Evolutionary conservation across 1,140 invertebrate genomes (phyloP).

Genomic region (Drosophila ogumai): DNA sequence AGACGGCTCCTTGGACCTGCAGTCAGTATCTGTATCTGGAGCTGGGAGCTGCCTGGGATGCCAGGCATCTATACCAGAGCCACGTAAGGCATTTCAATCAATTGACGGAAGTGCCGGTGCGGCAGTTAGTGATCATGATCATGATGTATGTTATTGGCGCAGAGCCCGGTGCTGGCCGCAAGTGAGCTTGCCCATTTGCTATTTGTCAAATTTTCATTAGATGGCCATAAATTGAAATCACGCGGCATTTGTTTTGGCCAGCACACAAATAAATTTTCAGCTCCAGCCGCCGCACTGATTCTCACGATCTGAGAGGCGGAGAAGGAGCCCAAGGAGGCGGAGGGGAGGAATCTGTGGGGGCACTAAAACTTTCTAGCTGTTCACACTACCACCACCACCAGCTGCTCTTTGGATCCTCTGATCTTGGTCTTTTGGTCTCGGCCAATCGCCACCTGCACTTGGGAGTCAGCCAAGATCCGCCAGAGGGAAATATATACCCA

Average conservation of each 20-base stretch:
- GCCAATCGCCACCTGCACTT: constrained; percentile 75
- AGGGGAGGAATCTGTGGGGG: constrained; percentile 4
- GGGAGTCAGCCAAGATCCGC: constrained; percentile 46
- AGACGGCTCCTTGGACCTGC: constrained; percentile 20
- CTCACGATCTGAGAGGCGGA: constrained; percentile 57
- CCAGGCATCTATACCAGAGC: constrained; percentile 13
- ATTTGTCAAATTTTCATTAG: constrained; percentile 82
- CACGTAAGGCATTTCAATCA: constrained; percentile 36
- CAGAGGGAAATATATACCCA: constrained; percentile 11
- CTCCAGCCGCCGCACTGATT: constrained; percentile 65
- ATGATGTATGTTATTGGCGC: constrained; percentile 68
- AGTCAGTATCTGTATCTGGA: constrained; percentile 10
- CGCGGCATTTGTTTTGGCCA: constrained; percentile 68
- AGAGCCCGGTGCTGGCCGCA: constrained; percentile 4
- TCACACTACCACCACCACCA: constrained; percentile 78
- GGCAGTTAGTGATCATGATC: constrained; percentile 25
- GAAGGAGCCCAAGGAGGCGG: neutral
- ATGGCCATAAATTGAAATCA: constrained; percentile 73
- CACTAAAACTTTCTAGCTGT: constrained; percentile 79
- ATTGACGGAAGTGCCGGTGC: constrained; percentile 64
- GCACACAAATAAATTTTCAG: constrained; percentile 70
- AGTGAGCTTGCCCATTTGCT: constrained; percentile 68
- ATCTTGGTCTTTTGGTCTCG: constrained; percentile 44
- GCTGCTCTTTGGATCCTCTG: constrained; percentile 37
- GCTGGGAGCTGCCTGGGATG: neutral